Percentiles rank a stretch among this genome's conserved stretches.
phyloP scores from a whole-genome alignment of 2,113 vertebrate species.

The Larimichthys crocea region DNA sequence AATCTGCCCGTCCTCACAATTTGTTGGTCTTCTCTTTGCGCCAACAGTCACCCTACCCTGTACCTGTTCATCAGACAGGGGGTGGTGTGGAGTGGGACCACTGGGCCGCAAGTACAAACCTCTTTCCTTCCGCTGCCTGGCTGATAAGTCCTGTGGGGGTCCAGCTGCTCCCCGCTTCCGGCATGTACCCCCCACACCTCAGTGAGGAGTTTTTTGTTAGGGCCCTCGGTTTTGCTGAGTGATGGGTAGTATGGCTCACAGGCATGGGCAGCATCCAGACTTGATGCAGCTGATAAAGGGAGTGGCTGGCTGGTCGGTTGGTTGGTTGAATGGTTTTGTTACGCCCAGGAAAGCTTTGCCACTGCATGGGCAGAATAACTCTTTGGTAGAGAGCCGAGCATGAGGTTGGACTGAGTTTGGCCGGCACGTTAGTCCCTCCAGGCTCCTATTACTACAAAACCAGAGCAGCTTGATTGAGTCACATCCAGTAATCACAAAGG shows the following conservation, averaged over 20 bases:
- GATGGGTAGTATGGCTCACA: conserved; percentile 42
- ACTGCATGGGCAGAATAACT: conserved; percentile 67
- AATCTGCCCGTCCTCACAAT: conserved; percentile 61
- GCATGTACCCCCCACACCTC: conserved; percentile 72
- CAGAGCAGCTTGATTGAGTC: conserved; percentile 33
- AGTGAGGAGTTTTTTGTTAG: conserved; percentile 61
- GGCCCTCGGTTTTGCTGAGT: conserved; percentile 43
- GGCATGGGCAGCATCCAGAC: conserved; percentile 60
- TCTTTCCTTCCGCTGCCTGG: conserved; percentile 80
- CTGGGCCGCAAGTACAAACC: conserved; percentile 82
- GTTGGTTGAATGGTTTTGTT: conserved; percentile 55
- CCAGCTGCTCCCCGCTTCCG: conserved; percentile 68
- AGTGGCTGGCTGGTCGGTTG: conserved; percentile 56
- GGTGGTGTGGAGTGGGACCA: conserved; percentile 80
- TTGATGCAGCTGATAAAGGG: conserved; percentile 63
- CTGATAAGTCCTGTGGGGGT: conserved; percentile 72
- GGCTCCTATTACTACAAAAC: conserved; percentile 46
- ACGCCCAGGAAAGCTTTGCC: conserved; percentile 47
- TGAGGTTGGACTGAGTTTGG: conserved; percentile 68
- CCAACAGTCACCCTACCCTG: conserved; percentile 76
- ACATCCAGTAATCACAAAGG: background rate
- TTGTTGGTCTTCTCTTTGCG: conserved; percentile 78
- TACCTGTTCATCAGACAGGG: conserved; percentile 77
- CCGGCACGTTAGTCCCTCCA: conserved; percentile 57
- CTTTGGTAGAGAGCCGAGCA: conserved; percentile 57